Conservation (phyloP, 2,113 vertebrate species). For the Scytalopus superciliaris region DNA sequence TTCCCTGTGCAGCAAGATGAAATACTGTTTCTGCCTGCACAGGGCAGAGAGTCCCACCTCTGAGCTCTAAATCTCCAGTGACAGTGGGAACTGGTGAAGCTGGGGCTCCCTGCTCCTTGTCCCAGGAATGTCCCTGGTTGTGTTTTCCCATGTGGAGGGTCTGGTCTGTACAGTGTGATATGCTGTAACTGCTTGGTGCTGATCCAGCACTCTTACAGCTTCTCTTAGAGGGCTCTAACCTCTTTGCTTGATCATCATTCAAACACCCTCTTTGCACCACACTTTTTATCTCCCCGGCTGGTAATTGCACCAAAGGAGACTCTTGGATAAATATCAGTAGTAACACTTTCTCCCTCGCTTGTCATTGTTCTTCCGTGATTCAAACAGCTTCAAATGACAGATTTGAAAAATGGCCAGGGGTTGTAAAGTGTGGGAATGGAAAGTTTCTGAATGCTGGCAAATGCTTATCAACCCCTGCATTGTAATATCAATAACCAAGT, state of each 20-base stretch:
- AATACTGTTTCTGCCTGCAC: not conserved
- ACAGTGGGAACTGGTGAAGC: not conserved
- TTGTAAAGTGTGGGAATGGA: constrained; percentile 63
- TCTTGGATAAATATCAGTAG: constrained; percentile 12
- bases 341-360: constrained; percentile 44
- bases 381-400: constrained; percentile 39
- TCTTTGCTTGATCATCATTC: not conserved
- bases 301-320: constrained; percentile 53
- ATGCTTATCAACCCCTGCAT: constrained; percentile 30
- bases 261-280: not conserved
- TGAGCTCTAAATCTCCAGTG: not conserved
- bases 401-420: constrained; percentile 3
- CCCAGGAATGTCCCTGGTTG: not conserved
- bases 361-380: constrained; percentile 51
- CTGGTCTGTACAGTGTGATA: not conserved
- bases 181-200: not conserved
- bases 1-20: not conserved
- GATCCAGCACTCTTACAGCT: not conserved
- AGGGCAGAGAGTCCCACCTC: not conserved
- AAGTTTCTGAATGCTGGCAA: constrained; percentile 60
- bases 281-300: not conserved
- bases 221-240: not conserved
- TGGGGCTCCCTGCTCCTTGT: not conserved
- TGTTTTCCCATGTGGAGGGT: not conserved
- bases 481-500: constrained; percentile 28